Conservation (phyloP, 2,888 invertebrate species). For the Himalopsyche anomala region DNA sequence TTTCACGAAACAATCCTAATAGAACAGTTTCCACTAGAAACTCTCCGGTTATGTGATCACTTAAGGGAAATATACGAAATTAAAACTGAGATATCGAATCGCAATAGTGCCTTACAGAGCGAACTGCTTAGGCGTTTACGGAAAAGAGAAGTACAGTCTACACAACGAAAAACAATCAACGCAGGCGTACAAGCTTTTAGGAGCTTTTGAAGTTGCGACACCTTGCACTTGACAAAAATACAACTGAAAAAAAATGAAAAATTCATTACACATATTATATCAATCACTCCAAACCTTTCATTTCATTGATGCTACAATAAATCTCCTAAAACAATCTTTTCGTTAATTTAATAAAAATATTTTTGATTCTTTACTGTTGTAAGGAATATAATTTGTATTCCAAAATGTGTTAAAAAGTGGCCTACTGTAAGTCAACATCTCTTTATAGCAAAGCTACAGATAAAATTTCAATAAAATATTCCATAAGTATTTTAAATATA, state of each 20-base stretch:
- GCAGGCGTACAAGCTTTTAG: constrained; percentile 38
- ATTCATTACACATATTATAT: too few relatives aligned
- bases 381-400: too few relatives aligned
- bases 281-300: too few relatives aligned
- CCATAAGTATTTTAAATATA: too few relatives aligned
- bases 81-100: constrained; percentile 53
- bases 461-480: too few relatives aligned
- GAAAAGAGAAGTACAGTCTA: constrained; percentile 59
- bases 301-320: too few relatives aligned
- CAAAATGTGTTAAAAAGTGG: too few relatives aligned
- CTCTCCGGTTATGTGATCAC: constrained; percentile 37
- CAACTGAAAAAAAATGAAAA: too few relatives aligned
- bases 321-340: too few relatives aligned
- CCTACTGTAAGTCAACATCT: neutral
- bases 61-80: constrained; percentile 46
- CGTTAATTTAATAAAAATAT: too few relatives aligned
- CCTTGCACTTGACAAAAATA: too few relatives aligned
- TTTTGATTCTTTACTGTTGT: too few relatives aligned
- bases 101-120: constrained; percentile 57
- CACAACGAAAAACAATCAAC: constrained; percentile 41
- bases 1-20: constrained; percentile 11
- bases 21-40: constrained; percentile 38
- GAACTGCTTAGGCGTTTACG: constrained; percentile 60
- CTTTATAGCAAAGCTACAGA: neutral
- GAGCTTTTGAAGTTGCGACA: constrained; percentile 1